Base-by-base conservation (phyloP, 2,797 vertebrate genomes). In the Streptopelia turtur region DNA sequence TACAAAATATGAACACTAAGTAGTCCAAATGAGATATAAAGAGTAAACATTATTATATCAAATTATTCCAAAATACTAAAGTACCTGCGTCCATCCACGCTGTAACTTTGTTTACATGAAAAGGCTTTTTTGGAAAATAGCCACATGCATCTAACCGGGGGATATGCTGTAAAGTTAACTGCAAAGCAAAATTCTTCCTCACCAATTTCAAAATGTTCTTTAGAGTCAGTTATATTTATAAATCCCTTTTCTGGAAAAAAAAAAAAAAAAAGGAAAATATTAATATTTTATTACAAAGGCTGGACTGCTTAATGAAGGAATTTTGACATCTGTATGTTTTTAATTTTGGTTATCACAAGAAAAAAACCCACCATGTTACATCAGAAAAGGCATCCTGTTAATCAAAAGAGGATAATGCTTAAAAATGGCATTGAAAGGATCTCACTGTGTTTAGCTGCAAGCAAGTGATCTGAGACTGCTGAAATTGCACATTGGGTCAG, bases 101-200 rank as follows among this genome's bases (percentile, higher is more conserved):
- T 96, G 56, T 83, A 95, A 37, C 45, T 95, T 83, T 98, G 97
- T 35, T 93, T 39, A 81, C 98, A 98, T 11, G 98, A 98, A 91
- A 97, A 91, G 0, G 69, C 94, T 78, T 97, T 98, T 68, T 97
- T 68, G 12, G 98, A 98, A 96, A 97, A 98, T 18, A 98, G 95
- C 99, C 99, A 99, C 13, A 82, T 91, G 69, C 99, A 99, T 71
- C 97, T 97, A 55, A 98, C 98, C 69, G 97, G 96, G 56, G 99
- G 99, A 76, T 98, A 98, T 16, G 99, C 98, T 91, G 97, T 98
- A 79, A 99, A 98, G 61, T 56, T 95, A 84, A 98, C 98, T 74
- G 98, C 92, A 78, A 99, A 97, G 95, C 98, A 99, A 95, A 98
- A 97, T 20, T 53, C 74, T 69, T 97, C 94, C 16, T 96, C 72